These are phyloP conservation scores for Sylvilagus floridanus DNA, from an alignment of 2,797 vertebrate species.

Conservation along the genomic window DNA sequence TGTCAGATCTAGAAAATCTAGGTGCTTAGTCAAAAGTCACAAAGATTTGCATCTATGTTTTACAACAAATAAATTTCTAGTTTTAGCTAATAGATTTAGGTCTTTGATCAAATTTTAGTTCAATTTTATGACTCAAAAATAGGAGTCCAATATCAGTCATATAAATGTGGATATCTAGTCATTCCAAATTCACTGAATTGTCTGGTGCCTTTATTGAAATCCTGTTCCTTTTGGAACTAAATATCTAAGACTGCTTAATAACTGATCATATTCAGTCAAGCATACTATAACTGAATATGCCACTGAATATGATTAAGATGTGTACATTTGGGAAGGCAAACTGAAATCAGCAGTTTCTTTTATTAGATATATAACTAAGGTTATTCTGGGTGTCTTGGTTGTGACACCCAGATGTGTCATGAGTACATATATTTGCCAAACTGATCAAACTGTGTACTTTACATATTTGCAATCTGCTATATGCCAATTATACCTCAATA, in stretches of 20 bases:
- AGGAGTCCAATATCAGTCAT: background rate
- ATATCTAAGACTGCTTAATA: background rate
- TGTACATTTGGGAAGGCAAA: background rate
- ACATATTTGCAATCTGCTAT: background rate
- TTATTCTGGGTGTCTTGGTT: background rate
- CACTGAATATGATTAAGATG: conserved; percentile 3
- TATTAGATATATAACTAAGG: background rate
- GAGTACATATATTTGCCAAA: background rate
- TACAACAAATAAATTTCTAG: background rate
- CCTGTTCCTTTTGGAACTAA: conserved; percentile 13
- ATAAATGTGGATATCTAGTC: background rate
- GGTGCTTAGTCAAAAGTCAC: background rate
- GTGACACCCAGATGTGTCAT: background rate
- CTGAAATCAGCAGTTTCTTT: background rate
- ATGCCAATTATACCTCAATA: background rate
- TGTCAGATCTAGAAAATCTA: background rate
- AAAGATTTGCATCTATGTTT: conserved; percentile 1
- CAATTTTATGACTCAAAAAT: background rate
- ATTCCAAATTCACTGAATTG: background rate
- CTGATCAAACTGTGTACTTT: background rate
- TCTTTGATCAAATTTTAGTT: background rate
- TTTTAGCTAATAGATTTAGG: background rate
- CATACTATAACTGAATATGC: background rate
- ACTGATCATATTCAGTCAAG: background rate
- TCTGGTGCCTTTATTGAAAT: background rate